phyloP scores from a whole-genome alignment of 2,888 invertebrate species.

The Leucania comma region DNA sequence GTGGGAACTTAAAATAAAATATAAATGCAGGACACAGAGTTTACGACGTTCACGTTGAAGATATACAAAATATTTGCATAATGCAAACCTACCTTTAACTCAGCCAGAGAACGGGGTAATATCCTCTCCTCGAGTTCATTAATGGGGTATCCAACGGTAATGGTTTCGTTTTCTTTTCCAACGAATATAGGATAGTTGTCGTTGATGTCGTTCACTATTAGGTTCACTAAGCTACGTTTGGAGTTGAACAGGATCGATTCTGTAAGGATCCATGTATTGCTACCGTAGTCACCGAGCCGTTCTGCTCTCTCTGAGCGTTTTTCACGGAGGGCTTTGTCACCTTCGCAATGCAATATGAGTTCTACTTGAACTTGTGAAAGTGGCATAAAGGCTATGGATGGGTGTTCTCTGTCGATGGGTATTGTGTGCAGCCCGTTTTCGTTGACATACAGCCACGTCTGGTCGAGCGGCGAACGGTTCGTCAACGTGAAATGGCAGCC shows the following conservation, averaged over 20 bases:
- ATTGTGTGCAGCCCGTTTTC: constrained; percentile 79
- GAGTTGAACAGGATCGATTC: constrained; percentile 81
- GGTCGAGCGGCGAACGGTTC: constrained; percentile 82
- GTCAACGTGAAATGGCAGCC: constrained; percentile 80
- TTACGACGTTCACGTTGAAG: constrained; percentile 55
- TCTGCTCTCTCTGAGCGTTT: constrained; percentile 76
- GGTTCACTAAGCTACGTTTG: constrained; percentile 82
- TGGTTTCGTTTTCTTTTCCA: constrained; percentile 77
- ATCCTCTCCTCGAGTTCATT: constrained; percentile 80
- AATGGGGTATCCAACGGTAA: constrained; percentile 87
- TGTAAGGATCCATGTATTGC: constrained; percentile 83
- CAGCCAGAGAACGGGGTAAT: constrained; percentile 83
- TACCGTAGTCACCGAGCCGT: constrained; percentile 79
- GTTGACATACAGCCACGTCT: constrained; percentile 84
- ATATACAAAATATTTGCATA: constrained; percentile 50
- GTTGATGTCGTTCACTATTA: constrained; percentile 90
- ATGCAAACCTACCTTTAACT: constrained; percentile 81
- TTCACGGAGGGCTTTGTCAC: constrained; percentile 66
- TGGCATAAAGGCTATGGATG: constrained; percentile 85
- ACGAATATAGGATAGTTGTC: constrained; percentile 88
- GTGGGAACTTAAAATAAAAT: constrained; percentile 57
- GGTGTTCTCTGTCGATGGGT: constrained; percentile 85
- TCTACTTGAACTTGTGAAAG: constrained; percentile 88
- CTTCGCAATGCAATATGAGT: constrained; percentile 78
- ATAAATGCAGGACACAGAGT: constrained; percentile 45